A percentile compares a stretch with the other conserved stretches of the same genome.
These are phyloP conservation scores for Scaptomyza reducta DNA, from an alignment of 2,888 invertebrate genomes.

Conservation along the genomic window DNA sequence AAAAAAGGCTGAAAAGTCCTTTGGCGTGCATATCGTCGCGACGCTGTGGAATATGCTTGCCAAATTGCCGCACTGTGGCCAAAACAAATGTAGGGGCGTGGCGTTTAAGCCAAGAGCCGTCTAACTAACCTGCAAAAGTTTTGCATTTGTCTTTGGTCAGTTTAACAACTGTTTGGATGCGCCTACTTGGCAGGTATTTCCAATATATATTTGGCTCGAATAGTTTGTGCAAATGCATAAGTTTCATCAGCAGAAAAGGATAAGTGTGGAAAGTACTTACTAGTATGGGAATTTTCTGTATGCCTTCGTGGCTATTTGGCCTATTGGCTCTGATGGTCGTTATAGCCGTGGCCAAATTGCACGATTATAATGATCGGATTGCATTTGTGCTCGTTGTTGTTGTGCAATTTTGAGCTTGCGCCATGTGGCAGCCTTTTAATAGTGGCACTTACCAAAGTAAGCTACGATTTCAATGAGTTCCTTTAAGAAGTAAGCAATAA, in stretches of 20 bases:
- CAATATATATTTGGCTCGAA: conserved; percentile 19
- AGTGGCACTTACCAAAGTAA: conserved; percentile 20
- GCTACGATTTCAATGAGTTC: conserved; percentile 13
- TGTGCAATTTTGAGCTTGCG: conserved; percentile 44
- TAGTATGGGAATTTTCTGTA: conserved; percentile 38
- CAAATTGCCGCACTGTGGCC: conserved; percentile 65
- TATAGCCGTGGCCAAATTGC: conserved; percentile 44
- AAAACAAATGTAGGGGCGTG: conserved; percentile 44
- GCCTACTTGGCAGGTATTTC: background rate
- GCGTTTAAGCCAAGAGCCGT: conserved; percentile 27
- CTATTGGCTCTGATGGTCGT: conserved; percentile 22
- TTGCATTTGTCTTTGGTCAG: conserved; percentile 11
- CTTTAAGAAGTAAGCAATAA: conserved; percentile 1
- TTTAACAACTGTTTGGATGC: conserved; percentile 21
- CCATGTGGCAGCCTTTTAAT: conserved; percentile 26
- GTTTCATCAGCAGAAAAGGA: conserved; percentile 14
- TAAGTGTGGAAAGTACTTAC: conserved; percentile 40
- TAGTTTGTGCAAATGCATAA: conserved; percentile 55
- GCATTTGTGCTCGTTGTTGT: conserved; percentile 1
- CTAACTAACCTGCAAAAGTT: conserved; percentile 1
- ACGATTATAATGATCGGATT: conserved; percentile 67
- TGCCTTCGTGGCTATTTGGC: conserved; percentile 2
- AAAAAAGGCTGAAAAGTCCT: conserved; percentile 42
- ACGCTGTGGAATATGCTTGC: conserved; percentile 56
- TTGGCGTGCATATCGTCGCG: conserved; percentile 50